These are phyloP conservation scores for Pollenia labialis DNA, from an alignment of 2,888 invertebrate species.

Conservation along the genomic window DNA sequence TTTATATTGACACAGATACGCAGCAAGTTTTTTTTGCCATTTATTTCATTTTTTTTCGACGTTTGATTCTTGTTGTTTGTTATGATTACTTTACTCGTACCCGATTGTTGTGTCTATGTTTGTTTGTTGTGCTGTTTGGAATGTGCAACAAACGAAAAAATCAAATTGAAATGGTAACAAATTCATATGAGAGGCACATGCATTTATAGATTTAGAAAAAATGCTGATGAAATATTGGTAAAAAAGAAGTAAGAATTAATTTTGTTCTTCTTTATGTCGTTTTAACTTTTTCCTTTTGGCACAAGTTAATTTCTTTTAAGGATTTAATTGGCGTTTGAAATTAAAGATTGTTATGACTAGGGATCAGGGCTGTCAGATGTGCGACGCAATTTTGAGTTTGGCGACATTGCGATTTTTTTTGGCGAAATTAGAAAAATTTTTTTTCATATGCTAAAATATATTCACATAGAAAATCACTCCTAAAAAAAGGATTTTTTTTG, in stretches of 20 bases:
- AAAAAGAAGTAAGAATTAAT: neutral
- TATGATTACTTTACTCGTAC: conserved; percentile 24
- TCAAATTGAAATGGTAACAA: conserved; percentile 37
- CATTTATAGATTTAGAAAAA: neutral
- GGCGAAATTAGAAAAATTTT: no score
- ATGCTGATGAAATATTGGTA: conserved; percentile 9
- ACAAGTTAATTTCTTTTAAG: conserved; percentile 1
- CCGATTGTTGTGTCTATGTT: conserved; percentile 4
- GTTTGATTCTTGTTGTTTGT: conserved; percentile 26
- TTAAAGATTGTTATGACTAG: no score
- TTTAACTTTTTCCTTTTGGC: neutral
- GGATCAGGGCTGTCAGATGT: no score
- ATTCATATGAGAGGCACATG: neutral
- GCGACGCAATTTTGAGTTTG: no score
- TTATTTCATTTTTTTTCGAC: conserved; percentile 65
- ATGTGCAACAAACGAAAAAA: conserved; percentile 32
- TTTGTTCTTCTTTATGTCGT: neutral
- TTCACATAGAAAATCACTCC: no score
- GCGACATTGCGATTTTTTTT: no score
- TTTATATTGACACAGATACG: conserved; percentile 69
- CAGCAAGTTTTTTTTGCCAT: conserved; percentile 51
- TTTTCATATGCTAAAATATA: no score
- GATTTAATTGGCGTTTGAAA: neutral
- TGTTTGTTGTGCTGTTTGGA: conserved; percentile 43
- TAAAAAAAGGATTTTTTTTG: no score